Conservation (phyloP, 2,888 invertebrate genomes). For the Caenorhabditis sp. region DNA sequence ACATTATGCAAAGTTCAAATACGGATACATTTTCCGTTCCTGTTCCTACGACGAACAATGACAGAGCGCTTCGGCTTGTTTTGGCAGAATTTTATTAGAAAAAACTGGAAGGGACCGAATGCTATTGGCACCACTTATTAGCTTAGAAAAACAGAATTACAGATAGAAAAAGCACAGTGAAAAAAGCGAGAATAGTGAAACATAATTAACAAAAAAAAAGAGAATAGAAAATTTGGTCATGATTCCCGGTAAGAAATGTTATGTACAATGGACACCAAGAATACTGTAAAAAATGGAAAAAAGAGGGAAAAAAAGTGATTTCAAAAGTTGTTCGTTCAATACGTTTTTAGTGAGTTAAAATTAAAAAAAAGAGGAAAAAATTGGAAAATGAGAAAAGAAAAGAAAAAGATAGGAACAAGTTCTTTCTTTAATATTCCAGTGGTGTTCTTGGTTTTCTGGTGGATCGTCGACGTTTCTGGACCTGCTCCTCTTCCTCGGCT, state of each 20-base stretch:
- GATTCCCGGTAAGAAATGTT: neutral
- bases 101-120: constrained; percentile 29
- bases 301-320: constrained; percentile 5
- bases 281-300: constrained; percentile 1
- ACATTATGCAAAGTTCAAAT: constrained; percentile 64
- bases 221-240: neutral
- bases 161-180: neutral
- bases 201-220: neutral
- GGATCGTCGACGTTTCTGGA: neutral
- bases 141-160: neutral
- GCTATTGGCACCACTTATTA: neutral
- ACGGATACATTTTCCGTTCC: constrained; percentile 60
- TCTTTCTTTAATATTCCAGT: constrained; percentile 7
- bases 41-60: constrained; percentile 39
- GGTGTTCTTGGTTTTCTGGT: constrained; percentile 20
- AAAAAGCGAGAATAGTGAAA: neutral
- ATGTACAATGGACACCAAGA: neutral
- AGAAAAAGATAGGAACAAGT: no score
- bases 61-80: constrained; percentile 3
- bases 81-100: constrained; percentile 19
- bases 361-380: no score
- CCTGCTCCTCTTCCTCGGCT: neutral
- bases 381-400: no score
- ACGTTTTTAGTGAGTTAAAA: constrained; percentile 1
- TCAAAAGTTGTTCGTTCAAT: neutral